phyloP scores from a whole-genome alignment of 30 jellyfish, hydroid and myxozoan genomes.

The Rhopilema esculentum region DNA sequence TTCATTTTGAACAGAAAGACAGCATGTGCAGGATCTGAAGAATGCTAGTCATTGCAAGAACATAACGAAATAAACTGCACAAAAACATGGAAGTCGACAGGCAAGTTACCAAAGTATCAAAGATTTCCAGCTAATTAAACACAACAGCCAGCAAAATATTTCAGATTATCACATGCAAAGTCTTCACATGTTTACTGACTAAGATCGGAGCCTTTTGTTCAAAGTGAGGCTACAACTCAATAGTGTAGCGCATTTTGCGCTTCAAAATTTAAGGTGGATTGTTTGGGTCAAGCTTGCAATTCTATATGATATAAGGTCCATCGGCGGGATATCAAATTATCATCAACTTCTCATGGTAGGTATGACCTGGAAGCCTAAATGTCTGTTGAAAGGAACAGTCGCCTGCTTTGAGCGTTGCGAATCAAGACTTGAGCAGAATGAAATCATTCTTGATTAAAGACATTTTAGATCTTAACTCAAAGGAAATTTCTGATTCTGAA shows the following conservation, averaged over 20 bases:
- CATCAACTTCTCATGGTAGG: not conserved
- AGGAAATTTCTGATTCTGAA: not conserved
- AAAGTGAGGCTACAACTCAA: not conserved
- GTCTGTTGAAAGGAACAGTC: not conserved
- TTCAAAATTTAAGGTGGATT: not conserved
- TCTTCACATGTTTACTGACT: too few relatives aligned
- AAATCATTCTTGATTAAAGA: conserved; percentile 42
- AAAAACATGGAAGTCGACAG: too few relatives aligned
- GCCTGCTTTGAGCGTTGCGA: not conserved
- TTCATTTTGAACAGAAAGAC: too few relatives aligned
- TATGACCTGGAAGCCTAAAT: not conserved
- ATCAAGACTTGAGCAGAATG: conserved; percentile 4
- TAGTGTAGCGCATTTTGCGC: not conserved
- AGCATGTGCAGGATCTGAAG: too few relatives aligned
- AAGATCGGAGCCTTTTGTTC: too few relatives aligned
- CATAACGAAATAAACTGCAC: too few relatives aligned
- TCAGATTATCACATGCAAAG: too few relatives aligned
- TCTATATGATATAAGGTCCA: not conserved
- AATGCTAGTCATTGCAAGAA: too few relatives aligned
- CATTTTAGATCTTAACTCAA: conserved; percentile 38
- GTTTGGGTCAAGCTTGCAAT: not conserved
- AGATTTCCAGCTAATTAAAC: too few relatives aligned
- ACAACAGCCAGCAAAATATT: too few relatives aligned
- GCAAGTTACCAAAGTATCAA: too few relatives aligned
- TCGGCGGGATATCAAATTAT: not conserved